These are phyloP conservation scores for Hypolimnas misippus DNA, from an alignment of 2,888 invertebrate species.

Conservation along the genomic window DNA sequence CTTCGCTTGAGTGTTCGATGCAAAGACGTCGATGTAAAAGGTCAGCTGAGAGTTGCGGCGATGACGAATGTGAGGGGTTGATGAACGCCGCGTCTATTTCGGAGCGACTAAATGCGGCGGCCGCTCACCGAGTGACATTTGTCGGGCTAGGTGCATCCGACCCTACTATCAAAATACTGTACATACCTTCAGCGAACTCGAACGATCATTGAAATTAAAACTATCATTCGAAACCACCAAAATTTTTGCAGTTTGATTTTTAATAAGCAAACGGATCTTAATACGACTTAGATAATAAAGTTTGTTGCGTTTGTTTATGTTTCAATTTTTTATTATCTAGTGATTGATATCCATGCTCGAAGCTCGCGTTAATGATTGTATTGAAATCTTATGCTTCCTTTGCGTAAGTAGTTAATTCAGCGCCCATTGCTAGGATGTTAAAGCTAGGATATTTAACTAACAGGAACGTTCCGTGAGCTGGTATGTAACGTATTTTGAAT, in stretches of 20 bases:
- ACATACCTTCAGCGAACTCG: conserved; percentile 32
- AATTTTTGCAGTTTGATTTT: not conserved
- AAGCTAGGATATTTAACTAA: conserved; percentile 41
- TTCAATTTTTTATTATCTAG: not conserved
- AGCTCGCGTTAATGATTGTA: not conserved
- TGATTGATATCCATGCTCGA: not conserved
- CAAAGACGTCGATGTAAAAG: conserved; percentile 66
- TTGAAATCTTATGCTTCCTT: conserved; percentile 16
- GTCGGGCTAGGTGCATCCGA: conserved; percentile 77
- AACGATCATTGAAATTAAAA: not conserved
- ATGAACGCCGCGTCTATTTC: conserved; percentile 81
- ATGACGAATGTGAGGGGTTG: conserved; percentile 81
- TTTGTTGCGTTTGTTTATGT: not conserved
- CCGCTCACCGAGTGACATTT: conserved; percentile 82
- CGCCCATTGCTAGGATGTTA: conserved; percentile 2
- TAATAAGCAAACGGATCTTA: not conserved
- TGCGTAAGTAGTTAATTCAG: conserved; percentile 13
- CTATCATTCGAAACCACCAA: not conserved
- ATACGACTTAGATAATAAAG: not conserved
- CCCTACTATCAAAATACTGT: conserved; percentile 56
- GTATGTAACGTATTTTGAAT: conserved; percentile 26
- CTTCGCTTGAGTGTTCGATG: conserved; percentile 44
- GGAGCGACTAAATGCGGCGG: conserved; percentile 78
- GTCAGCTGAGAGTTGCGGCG: conserved; percentile 57
- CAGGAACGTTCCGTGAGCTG: conserved; percentile 33